Evolutionary conservation across 2,113 vertebrate genomes (phyloP), one percentile per base, ranked within the genome.

Genomic region (Pampusana beccarii): DNA sequence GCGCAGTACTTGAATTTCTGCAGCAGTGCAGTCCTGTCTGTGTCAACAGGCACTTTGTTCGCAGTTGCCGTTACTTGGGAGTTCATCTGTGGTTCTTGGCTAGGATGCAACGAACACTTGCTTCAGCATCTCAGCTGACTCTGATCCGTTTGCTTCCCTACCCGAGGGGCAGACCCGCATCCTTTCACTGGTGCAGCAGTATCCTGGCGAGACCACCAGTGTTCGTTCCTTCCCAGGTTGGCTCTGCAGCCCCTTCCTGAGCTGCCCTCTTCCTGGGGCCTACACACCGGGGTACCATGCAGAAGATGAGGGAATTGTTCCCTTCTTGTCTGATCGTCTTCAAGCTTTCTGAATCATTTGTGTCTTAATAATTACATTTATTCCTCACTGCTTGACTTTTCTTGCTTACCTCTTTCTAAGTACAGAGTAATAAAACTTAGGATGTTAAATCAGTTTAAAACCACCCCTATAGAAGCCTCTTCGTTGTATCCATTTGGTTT

Each of bases 121-220:
- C 42, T 42, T 42, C 42, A 16, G 42, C 42, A 42, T 42, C 42
- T 42, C 42, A 42, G 42, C 44, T 44, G 44, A 17, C 17, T 44
- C 17, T 44, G 44, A 44, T 44, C 44, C 44, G 18, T 9, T 44
- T 44, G 42, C 42, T 44, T 44, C 42, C 40, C 42, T 16, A 18
- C 16, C 42, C 42, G 42, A 18, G 42, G 48, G 48, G 48, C 17
- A 25, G 51, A 51, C 33, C 34, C 46, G 16, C 5, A 10, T 0
- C 0, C n/a, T 70, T 56, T 40, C 34, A 40, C 56, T 26, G 29
- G 61, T 38, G 31, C 84, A 73, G 48, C 20, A 42, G 0, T 31
- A 6, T 78, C 33, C 80, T 42, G 31, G 36, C 0, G 0, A 78
- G 40, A 64, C 34, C 40, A 56, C 29, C 61, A 0, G 0, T 11